Percentiles rank a stretch among this genome's conserved stretches.
Conservation (phyloP, 2,797 vertebrate genomes). For the Pantherophis vulpinus region DNA sequence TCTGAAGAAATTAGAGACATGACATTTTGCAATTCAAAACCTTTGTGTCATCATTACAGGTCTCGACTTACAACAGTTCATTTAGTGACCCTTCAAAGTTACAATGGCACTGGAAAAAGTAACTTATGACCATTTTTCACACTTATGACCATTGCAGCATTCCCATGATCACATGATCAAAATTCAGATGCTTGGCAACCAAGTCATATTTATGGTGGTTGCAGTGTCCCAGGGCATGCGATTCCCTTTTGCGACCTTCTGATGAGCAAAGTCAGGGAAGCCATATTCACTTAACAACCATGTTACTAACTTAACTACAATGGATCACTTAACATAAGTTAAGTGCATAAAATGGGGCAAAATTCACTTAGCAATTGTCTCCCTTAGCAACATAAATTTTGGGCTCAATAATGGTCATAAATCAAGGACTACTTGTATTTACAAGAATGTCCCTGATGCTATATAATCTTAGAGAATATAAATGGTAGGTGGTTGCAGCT, state of each 20-base stretch:
- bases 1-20: neutral
- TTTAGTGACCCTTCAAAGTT: neutral
- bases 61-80: neutral
- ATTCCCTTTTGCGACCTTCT: neutral
- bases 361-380: neutral
- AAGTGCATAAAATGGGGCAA: neutral
- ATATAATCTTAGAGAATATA: neutral
- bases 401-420: neutral
- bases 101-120: no score
- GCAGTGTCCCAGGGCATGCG: neutral
- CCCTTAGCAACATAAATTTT: neutral
- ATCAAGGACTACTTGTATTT: neutral
- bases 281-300: neutral
- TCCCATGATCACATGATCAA: neutral
- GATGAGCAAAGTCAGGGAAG: neutral
- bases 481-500: neutral
- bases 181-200: neutral
- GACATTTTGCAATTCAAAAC: neutral
- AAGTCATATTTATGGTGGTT: neutral
- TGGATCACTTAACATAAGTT: neutral
- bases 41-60: neutral
- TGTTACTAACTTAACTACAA: neutral
- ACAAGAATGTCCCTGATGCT: neutral
- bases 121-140: neutral
- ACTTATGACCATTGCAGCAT: neutral